Base-by-base conservation (phyloP, 1,140 invertebrate species). In the Drosophila pallidifrons region DNA sequence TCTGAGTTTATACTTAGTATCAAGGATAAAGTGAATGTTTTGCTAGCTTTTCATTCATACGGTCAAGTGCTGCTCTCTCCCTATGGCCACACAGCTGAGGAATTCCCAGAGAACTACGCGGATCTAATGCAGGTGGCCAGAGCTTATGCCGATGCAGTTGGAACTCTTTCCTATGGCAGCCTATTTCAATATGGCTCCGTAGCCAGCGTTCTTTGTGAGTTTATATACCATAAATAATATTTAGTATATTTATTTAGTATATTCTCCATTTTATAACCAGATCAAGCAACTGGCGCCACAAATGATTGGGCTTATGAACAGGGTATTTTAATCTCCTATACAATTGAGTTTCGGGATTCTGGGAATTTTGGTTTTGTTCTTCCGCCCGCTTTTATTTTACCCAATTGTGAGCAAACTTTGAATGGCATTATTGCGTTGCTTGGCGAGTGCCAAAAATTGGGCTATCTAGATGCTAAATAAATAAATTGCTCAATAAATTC, bases 331-430 rank as follows among this genome's bases (percentile, higher is more conserved):
- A 94, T 96, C 35, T 92, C 94, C 0, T 97, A 94, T 77, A 94
- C 95, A 1, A 92, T 93, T 61, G 93, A 94, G 70, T 78, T 92
- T 20, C 90, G 96, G 1, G 96, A 99, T 91, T 96, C 94, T 13
- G 98, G 98, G 6, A 93, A 94, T 55, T 96, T 97, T 87, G 98
- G 98, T 0, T 99, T 99, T 91, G 91, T 98, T 0, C 93, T 99
- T 43, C 98, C 98, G 0, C 95, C 96, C 2, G 93, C 93, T 6
- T 95, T 96, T 76, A 99, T 99, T 70, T 93, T 95, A 47, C 95
- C 96, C 0, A 97, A 97, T 15, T 96, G 96, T 1, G 94, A 95
- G 75, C 97, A 98, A 93, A 96, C 96, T 4, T 94, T 97, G 77
- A 95, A 95, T 10, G 97, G 95, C 2, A 93, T 98, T n/a, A 94